Evolutionary conservation across 2,888 invertebrate genomes (phyloP), one percentile per base, ranked within the genome.

Genomic region (Balanococcus diminutus): DNA sequence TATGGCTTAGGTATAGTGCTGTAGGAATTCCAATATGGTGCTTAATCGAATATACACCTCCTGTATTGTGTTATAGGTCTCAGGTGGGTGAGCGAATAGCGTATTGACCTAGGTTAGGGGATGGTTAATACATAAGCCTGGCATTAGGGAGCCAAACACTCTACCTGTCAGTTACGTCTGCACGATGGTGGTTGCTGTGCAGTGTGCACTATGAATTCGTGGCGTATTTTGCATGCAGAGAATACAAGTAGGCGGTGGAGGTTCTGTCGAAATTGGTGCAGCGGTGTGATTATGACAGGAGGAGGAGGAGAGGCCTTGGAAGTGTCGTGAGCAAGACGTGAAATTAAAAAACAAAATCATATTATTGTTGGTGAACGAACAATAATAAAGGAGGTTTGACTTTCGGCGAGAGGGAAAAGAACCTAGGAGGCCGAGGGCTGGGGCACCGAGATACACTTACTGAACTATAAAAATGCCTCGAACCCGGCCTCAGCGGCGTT

Each of bases 201-300:
- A 19, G 72, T 28, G 3, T 2, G n/a, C 25, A 4, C 25, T 67
- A 67, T 46, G 36, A 8, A 5, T 8, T 3, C 4, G 8, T 36
- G 36, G 4, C 4, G 36, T 36, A 36, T 36, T 36, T 36, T 36
- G 42, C 42, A 42, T 22, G 56, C 56, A 72, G 1, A 2, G 19
- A 31, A 36, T 36, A 79, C 3, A 19, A 79, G 75, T 32, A 36
- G 75, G 75, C 75, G 75, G 75, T 19, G n/a, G 56, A 19, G 22
- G 19, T 56, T n/a, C 2, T 19, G 56, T 32, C 72, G 51, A 72
- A 32, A 67, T 28, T 28, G 28, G 4, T 36, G 72, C 16, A 2
- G n/a, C 36, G 75, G 36, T 36, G 22, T 79, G 75, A 79, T 79
- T 79, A 79, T 36, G 36, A 36, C 75, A 79, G 19, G 36, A 79